Base-by-base conservation (phyloP, 2,113 vertebrate genomes). In the Platichthys stellatus region DNA sequence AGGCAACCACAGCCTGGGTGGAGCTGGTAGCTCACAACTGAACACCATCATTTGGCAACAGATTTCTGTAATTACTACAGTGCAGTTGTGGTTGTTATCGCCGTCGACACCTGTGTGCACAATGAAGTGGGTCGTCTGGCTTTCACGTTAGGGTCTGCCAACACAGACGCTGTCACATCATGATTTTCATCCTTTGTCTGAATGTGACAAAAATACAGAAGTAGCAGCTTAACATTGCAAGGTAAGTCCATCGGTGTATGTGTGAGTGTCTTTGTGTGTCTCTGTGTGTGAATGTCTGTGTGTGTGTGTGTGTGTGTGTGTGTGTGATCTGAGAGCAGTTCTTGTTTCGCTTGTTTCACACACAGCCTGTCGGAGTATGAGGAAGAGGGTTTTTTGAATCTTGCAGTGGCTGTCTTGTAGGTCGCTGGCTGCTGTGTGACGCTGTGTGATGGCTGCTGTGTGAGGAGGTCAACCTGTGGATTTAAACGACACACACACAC, bases 291-390 rank as follows among this genome's bases (percentile, higher is more conserved):
- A 69, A 61, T 31, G 1, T 31, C 0, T 62, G 66, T 74, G 65
- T 28, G 35, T 24, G 74, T 54, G 14, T 14, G 17, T 65, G 47
- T 69, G 51, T 59, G 62, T 53, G 67, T 43, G 74, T 69, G 72
- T 49, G 58, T 63, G 58, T 59, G 23, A 10, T 68, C 24, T 79
- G 28, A 12, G 45, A 71, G 35, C 61, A 89, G 77, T 92, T 92
- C 91, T 93, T 80, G 83, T 94, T 92, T 94, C 81, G 81, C 63
- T 93, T 79, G 83, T 94, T 92, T 94, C 81, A 82, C 63, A 73
- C 77, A 73, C 5, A 18, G 40, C 73, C 75, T 67, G 87, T 83
- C 80, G 80, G 77, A 84, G 85, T 60, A 85, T 90, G 81, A 94
- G 94, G 94, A 95, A 95, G 92, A 93, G 76, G 57, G 0, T 53